Evolutionary conservation across 2,888 invertebrate genomes (phyloP), one percentile per base, ranked within the genome.

Genomic region (Elmis aenea): DNA sequence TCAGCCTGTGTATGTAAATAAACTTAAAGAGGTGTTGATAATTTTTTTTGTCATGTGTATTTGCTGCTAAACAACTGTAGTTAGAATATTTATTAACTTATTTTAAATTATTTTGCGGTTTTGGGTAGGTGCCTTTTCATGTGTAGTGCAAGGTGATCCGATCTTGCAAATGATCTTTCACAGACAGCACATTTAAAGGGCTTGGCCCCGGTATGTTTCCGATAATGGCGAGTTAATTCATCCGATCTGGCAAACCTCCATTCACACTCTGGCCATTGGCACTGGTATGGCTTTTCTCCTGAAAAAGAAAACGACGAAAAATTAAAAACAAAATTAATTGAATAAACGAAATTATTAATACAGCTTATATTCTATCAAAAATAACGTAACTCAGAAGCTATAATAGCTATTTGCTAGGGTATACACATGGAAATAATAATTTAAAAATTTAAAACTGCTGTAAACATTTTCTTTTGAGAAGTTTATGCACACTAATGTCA

Each of bases 241-340:
- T 95, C 95, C 26, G 92, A 92, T 42, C 95, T 77, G 37, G 95
- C 95, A 68, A 95, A 95, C 60, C 94, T 77, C 95, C 95, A 96
- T 64, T 93, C 92, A 72, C 95, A 96, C 62, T 94, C 94, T 27
- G 92, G 91, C 95, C 95, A 95, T 65, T 91, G 91, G 72, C 95
- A 95, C 64, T 91, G 89, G 73, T 95, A 96, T 50, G 95, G 95
- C 71, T 96, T 96, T 70, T 96, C 95, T 55, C 95, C 95, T 93
- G 75, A 5, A 74, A 74, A 46, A 67, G 64, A 34, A 45, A 50
- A 16, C 8, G 51, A 11, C 9, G 13, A 8, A 27, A 10, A 29
- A 23, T 8, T 47, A 13, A 38, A 16, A 34, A 42, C 15, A 24
- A 15, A 5, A 18, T 18, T 18, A n/a, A n/a, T n/a, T 22, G 5